Percentiles rank a stretch among this genome's conserved stretches.
These are phyloP conservation scores for Pristionchus entomophagus DNA, from an alignment of 2,888 invertebrate species.

Conservation along the genomic window DNA sequence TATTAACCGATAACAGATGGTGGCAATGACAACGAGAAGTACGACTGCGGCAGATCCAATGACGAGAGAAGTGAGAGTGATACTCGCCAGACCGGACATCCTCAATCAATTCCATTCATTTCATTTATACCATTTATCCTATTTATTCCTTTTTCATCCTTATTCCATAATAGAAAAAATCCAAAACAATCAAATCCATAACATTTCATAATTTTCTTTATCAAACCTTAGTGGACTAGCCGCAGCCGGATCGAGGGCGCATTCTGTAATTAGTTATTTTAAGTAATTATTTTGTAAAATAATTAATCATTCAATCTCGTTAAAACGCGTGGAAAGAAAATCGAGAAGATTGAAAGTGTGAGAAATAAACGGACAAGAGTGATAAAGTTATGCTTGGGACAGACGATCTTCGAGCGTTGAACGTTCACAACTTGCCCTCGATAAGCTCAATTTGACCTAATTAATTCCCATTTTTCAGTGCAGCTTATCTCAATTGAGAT, in stretches of 20 bases:
- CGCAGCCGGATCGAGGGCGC: conserved; percentile 21
- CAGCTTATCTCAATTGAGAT: not conserved
- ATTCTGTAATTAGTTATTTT: not conserved
- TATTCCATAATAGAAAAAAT: no score
- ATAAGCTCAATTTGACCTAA: not conserved
- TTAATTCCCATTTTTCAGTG: conserved; percentile 23
- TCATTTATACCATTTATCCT: not conserved
- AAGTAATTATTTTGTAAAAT: not conserved
- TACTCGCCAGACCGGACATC: not conserved
- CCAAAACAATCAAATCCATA: not conserved
- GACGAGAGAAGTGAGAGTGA: conserved; percentile 1
- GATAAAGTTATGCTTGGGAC: not conserved
- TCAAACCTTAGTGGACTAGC: not conserved
- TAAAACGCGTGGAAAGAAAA: not conserved
- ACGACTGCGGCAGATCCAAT: not conserved
- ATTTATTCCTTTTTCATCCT: not conserved
- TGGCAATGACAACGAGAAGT: not conserved
- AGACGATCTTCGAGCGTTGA: not conserved
- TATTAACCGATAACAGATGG: conserved; percentile 2
- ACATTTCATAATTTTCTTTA: not conserved
- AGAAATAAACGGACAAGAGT: not conserved
- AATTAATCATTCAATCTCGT: not conserved
- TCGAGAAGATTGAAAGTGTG: no score
- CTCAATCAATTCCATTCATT: not conserved
- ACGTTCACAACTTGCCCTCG: not conserved